These are phyloP conservation scores for Staurois parvus DNA, from an alignment of 2,797 vertebrate genomes.

Conservation along the genomic window DNA sequence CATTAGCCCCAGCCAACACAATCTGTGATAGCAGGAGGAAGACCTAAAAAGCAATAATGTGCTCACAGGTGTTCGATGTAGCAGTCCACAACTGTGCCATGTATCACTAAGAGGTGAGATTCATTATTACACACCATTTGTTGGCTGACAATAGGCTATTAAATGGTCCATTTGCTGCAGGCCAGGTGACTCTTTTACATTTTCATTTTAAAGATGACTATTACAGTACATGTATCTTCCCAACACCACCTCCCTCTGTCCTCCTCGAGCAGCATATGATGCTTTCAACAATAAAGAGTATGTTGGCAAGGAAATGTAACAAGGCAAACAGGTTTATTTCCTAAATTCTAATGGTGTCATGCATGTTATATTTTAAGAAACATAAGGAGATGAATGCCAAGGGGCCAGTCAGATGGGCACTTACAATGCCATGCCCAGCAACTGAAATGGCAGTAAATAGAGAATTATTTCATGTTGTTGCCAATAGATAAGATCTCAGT, in stretches of 20 bases:
- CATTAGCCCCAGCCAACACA: slow-evolving; percentile 49
- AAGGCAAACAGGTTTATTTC: background rate
- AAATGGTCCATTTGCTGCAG: slow-evolving; percentile 56
- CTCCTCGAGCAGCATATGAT: background rate
- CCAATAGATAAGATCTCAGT: background rate
- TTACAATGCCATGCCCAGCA: background rate
- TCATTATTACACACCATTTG: slow-evolving; percentile 56
- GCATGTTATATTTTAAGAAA: background rate
- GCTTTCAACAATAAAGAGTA: background rate
- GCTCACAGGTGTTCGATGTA: slow-evolving; percentile 41
- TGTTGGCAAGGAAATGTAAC: background rate
- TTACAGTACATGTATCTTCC: slow-evolving; percentile 19
- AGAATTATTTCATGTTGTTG: background rate
- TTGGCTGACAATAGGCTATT: slow-evolving; percentile 54
- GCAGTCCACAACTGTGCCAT: slow-evolving; percentile 22
- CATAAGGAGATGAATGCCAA: background rate
- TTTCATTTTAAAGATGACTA: slow-evolving; percentile 54
- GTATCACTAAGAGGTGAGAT: slow-evolving; percentile 49
- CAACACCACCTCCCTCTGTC: background rate
- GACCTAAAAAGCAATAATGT: slow-evolving; percentile 38
- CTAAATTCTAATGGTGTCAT: background rate
- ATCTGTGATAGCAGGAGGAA: slow-evolving; percentile 23
- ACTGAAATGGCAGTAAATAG: background rate
- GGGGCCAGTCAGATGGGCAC: background rate
- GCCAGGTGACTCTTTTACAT: slow-evolving; percentile 39